A percentile compares a stretch with the other conserved stretches of the same genome.
Conservation (phyloP, 2,888 invertebrate genomes). For the Caradrina kadenii region DNA sequence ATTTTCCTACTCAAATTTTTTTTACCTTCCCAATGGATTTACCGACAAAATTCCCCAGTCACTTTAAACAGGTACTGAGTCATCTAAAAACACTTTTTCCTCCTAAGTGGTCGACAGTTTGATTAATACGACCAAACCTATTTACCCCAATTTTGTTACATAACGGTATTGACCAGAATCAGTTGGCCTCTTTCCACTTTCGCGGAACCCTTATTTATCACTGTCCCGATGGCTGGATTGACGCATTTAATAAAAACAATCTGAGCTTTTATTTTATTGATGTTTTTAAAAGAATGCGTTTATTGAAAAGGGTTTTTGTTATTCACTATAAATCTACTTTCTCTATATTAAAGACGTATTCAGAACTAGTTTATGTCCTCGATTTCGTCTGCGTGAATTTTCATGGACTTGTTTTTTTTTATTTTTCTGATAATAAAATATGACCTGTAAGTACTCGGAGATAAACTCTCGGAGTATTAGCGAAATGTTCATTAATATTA, state of each 20-base stretch:
- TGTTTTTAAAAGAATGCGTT: neutral
- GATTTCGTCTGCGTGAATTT: too few species aligned
- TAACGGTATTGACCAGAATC: slow-evolving; percentile 44
- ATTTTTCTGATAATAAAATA: too few species aligned
- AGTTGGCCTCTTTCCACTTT: slow-evolving; percentile 26
- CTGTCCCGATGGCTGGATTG: slow-evolving; percentile 21
- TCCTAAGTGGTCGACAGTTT: slow-evolving; percentile 26
- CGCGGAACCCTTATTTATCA: slow-evolving; percentile 47
- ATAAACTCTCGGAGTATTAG: too few species aligned
- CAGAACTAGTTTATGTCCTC: too few species aligned
- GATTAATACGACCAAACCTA: slow-evolving; percentile 43
- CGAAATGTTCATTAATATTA: too few species aligned
- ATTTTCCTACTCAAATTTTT: too few species aligned
- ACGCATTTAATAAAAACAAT: slow-evolving; percentile 19
- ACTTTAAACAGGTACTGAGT: slow-evolving; percentile 1
- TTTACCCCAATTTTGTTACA: slow-evolving; percentile 40
- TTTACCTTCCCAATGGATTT: neutral
- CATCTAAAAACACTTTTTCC: slow-evolving; percentile 9
- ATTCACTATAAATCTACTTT: neutral
- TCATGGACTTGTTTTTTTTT: too few species aligned
- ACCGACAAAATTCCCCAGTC: neutral
- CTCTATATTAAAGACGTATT: neutral
- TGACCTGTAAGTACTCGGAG: too few species aligned
- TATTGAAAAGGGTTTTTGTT: neutral
- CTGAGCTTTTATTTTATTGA: slow-evolving; percentile 5